Percentiles rank a stretch among this genome's conserved stretches.
phyloP scores from a whole-genome alignment of 2,113 vertebrate genomes.

The Tupaia chinensis region DNA sequence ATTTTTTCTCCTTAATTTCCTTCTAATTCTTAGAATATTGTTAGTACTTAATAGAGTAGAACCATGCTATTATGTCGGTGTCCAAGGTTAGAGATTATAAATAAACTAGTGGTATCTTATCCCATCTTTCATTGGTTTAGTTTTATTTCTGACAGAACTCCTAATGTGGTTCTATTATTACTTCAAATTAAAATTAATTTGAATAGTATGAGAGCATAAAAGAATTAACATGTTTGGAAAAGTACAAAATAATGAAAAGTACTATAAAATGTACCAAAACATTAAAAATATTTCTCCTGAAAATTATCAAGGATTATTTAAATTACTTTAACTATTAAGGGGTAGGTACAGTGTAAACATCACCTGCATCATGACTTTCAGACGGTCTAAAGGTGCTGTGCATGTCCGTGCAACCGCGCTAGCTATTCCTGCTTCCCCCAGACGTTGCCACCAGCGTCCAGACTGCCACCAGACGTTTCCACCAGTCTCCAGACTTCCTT shows the following conservation, averaged over 20 bases:
- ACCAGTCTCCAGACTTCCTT: conserved; percentile 92
- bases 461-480: conserved; percentile 92
- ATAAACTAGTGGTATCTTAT: background rate
- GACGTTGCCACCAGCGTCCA: too few relatives aligned
- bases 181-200: conserved; percentile 40
- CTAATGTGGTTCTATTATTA: background rate
- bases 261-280: background rate
- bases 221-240: background rate
- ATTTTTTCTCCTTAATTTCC: too few relatives aligned
- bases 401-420: conserved; percentile 92
- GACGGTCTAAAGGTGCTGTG: conserved; percentile 92
- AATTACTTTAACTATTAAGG: background rate
- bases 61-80: background rate
- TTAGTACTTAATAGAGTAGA: conserved; percentile 32
- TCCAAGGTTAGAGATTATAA: background rate
- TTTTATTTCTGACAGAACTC: conserved; percentile 1
- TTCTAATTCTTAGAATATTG: background rate
- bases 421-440: conserved; percentile 90
- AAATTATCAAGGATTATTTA: background rate
- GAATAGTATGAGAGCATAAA: background rate
- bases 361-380: conserved; percentile 97
- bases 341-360: background rate
- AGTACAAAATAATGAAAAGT: conserved; percentile 1
- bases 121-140: conserved; percentile 13
- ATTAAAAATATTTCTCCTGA: background rate